Evolutionary conservation across 2,113 vertebrate species (phyloP).

Genomic region (Anseranas semipalmata): DNA sequence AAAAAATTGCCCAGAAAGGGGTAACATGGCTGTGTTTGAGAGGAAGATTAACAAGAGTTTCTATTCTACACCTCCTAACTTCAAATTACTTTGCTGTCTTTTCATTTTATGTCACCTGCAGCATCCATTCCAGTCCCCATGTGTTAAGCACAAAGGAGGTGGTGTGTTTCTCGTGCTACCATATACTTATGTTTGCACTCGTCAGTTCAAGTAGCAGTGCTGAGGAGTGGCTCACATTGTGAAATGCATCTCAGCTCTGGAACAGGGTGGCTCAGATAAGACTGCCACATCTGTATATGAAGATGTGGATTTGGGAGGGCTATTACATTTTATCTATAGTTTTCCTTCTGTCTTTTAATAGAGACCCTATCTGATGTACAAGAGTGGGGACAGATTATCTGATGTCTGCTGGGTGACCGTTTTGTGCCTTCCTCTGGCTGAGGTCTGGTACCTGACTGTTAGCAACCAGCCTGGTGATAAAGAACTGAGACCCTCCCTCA

Average conservation of each 20-base stretch:
- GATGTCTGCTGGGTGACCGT: neutral
- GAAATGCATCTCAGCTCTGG: neutral
- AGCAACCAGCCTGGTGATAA: neutral
- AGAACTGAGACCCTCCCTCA: neutral
- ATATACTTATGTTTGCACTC: neutral
- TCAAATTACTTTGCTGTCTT: neutral
- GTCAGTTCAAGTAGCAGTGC: neutral
- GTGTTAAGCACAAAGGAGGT: neutral
- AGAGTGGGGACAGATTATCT: neutral
- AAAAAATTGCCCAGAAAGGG: neutral
- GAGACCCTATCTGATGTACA: neutral
- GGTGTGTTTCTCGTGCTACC: neutral
- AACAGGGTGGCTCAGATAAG: neutral
- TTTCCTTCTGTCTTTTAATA: neutral
- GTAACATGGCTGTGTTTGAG: neutral
- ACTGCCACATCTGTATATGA: fast-evolving
- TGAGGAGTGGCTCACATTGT: fast-evolving
- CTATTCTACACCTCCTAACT: neutral
- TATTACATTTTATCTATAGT: neutral
- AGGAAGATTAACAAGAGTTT: neutral
- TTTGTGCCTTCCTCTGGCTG: neutral
- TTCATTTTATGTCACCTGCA: neutral
- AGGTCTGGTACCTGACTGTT: neutral
- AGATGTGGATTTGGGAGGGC: neutral
- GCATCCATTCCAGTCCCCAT: neutral